Evolutionary conservation across 2,797 vertebrate species (phyloP), one percentile per base, ranked within the genome.

Genomic region (Rhinophrynus dorsalis): DNA sequence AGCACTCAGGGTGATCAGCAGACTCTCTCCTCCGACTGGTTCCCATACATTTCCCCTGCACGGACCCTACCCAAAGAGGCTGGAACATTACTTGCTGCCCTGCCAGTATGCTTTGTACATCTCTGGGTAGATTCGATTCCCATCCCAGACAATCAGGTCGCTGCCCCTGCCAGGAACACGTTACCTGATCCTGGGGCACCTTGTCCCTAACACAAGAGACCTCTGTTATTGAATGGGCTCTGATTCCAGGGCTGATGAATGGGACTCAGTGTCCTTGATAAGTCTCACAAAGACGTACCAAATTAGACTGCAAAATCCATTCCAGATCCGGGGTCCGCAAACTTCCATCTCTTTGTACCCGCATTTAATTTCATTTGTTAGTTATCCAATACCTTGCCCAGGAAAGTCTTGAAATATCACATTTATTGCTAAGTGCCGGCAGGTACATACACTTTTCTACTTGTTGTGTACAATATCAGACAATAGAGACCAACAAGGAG

Each of bases 121-220:
- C 52, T n/a, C n/a, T n/a, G 13, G 23, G 35, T 2, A 29, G 38
- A 11, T 42, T 17, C n/a, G 8, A 4, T 29, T 20, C 24, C 13
- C 15, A 7, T 27, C 13, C 15, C 38, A 17, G 29, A 56, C 38
- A 67, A 67, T 35, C 0, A 30, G 1, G 27, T 13, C 6, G 18
- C 13, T 20, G 23, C 17, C 24, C 20, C 10, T 37, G 65, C 42
- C 54, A 24, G 37, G 27, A 42, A 29, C 6, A 0, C 5, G 66
- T 38, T 20, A 68, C 66, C 66, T 68, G 66, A 68, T n/a, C 54
- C 12, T 6, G 20, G 8, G n/a, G 50, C 26, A 2, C 3, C 37
- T 9, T 9, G 17, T 15, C 50, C 38, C 11, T 23, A 33, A 21
- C 8, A 69, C 47, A 69, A 21, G 24, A n/a, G n/a, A 7, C 48